These are phyloP conservation scores for Atlantisia rogersi DNA, from an alignment of 2,113 vertebrate genomes.

Conservation along the genomic window DNA sequence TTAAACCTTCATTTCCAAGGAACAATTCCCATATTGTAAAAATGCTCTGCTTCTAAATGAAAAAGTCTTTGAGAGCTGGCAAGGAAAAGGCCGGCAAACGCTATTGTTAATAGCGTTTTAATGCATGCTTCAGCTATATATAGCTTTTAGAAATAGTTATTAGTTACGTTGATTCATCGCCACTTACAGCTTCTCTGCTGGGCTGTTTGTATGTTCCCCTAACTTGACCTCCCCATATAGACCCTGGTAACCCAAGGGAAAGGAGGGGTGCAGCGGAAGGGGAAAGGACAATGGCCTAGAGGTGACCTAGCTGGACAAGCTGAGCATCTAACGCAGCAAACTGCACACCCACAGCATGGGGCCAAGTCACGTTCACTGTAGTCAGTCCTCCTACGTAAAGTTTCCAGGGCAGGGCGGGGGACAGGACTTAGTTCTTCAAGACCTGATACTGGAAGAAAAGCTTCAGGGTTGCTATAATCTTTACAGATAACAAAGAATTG, in stretches of 20 bases:
- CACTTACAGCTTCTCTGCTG: not conserved
- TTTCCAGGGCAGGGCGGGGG: not conserved
- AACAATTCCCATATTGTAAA: not conserved
- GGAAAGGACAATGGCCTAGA: not conserved
- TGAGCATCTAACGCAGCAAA: not conserved
- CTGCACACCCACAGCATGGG: accelerated
- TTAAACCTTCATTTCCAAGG: slow-evolving; percentile 1
- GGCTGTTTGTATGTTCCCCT: not conserved
- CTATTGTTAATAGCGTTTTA: not conserved
- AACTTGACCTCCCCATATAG: not conserved
- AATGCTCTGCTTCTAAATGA: not conserved
- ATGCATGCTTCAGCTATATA: not conserved
- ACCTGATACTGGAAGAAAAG: not conserved
- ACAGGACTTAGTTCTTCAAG: not conserved
- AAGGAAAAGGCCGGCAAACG: not conserved
- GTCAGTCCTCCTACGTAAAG: not conserved
- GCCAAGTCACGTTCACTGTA: not conserved
- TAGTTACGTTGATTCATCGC: not conserved
- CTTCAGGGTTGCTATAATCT: not conserved
- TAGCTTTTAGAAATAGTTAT: slow-evolving; percentile 21
- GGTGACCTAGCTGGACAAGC: not conserved
- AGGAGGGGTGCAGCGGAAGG: not conserved
- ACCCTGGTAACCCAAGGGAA: not conserved
- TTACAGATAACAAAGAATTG: not conserved
- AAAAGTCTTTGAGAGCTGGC: not conserved